Evolutionary conservation across 1,140 invertebrate species (phyloP), one percentile per base, ranked within the genome.

Genomic region (Meloidogyne floridensis): DNA sequence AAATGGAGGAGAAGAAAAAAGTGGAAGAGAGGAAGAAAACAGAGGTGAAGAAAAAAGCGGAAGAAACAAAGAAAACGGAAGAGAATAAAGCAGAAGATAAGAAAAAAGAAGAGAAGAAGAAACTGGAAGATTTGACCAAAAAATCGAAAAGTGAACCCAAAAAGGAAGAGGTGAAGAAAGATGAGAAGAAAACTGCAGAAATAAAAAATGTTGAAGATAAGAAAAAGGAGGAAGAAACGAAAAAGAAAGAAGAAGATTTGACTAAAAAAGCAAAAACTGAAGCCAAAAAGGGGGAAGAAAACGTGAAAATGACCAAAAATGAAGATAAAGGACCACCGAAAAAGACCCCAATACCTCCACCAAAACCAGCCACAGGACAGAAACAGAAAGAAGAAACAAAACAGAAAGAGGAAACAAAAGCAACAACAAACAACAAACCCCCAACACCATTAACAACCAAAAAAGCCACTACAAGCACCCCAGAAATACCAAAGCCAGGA

Each of bases 101-200:
- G 69, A 70, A 82, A 42, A 73, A 77, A 51, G 7, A 54, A 1
- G 32, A 82, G 10, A 20, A 11, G 43, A 20, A 81, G 18, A 83
- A 43, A 42, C 18, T 20, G 5, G 80, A 83, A 47, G 32, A 11
- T n/a, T 10, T 15, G 47, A 56, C 51, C 32, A 65, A 10, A 42
- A 54, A n/a, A 80, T 10, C 80, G n/a, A n/a, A n/a, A 77, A 77
- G 0, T 10, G 18, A 32, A 79, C 11, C 79, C 42, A 80, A 81
- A 81, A 81, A 75, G 13, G n/a, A n/a, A 6, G 20, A n/a, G 11
- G n/a, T 20, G 78, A 80, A 10, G 78, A 72, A 5, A n/a, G 59
- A 80, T 0, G 56, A 77, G 10, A 43, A 18, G 47, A 82, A 72
- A 74, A 72, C 54, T 43, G 79, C 32, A 32, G 79, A 80, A 20